These are phyloP conservation scores for Choristoneura rosaceana DNA, from an alignment of 2,888 invertebrate species.

Conservation along the genomic window DNA sequence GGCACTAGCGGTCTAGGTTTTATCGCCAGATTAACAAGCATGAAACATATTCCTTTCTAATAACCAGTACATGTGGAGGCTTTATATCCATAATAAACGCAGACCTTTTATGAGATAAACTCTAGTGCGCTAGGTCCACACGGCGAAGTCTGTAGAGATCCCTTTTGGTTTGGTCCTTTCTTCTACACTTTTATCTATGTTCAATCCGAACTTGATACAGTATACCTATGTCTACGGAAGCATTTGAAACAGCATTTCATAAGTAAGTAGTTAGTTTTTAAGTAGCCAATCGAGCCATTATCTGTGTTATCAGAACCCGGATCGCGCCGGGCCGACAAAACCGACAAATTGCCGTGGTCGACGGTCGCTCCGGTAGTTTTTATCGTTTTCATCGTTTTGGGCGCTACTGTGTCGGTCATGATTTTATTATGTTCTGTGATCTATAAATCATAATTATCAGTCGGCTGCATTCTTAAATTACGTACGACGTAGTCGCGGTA, in stretches of 20 bases:
- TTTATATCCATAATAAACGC: too few relatives aligned
- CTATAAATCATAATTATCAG: constrained; percentile 21
- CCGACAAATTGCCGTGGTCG: constrained; percentile 62
- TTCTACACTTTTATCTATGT: too few relatives aligned
- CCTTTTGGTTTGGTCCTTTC: too few relatives aligned
- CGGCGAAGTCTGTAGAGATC: too few relatives aligned
- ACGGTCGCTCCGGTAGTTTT: constrained; percentile 44
- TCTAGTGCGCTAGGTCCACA: too few relatives aligned
- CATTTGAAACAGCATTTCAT: constrained; percentile 40
- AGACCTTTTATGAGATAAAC: too few relatives aligned
- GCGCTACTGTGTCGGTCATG: constrained; percentile 22
- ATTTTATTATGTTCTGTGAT: constrained; percentile 20
- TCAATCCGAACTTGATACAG: neutral
- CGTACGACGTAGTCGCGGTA: neutral
- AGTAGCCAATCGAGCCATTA: constrained; percentile 68
- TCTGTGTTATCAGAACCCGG: constrained; percentile 63
- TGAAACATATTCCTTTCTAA: too few relatives aligned
- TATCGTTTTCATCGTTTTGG: constrained; percentile 41
- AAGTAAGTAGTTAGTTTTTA: constrained; percentile 45
- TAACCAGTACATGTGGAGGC: too few relatives aligned
- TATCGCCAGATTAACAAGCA: too few relatives aligned
- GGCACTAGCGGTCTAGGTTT: too few relatives aligned
- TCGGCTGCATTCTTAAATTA: constrained; percentile 2
- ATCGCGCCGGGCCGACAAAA: constrained; percentile 64
- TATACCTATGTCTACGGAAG: neutral